A percentile compares a stretch with the other conserved stretches of the same genome.
Conservation (phyloP, 2,113 vertebrate genomes). For the Serinus canaria region DNA sequence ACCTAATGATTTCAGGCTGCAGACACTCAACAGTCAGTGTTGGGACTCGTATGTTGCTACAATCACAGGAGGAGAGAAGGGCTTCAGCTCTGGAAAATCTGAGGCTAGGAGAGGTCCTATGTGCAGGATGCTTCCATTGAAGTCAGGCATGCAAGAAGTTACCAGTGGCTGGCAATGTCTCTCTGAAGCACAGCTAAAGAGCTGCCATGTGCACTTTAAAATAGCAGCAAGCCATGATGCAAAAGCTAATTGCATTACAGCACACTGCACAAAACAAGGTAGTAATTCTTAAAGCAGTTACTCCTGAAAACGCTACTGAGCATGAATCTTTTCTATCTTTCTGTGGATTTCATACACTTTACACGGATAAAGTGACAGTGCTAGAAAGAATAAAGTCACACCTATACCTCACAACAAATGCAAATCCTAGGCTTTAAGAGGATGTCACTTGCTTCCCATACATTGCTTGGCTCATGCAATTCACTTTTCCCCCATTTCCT, state of each 20-base stretch:
- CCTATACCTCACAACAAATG: neutral
- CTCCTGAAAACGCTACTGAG: neutral
- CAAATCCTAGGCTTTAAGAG: neutral
- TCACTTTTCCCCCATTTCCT: neutral
- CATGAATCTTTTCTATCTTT: neutral
- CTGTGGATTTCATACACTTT: neutral
- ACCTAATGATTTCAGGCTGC: neutral
- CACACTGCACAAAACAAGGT: neutral
- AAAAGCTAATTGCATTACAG: neutral
- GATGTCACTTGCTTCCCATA: neutral
- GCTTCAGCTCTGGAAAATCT: neutral
- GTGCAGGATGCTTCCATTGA: neutral
- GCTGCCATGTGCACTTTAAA: neutral
- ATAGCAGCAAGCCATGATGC: neutral
- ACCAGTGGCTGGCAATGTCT: neutral
- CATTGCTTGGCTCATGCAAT: neutral
- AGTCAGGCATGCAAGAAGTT: neutral
- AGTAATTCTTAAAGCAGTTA: neutral
- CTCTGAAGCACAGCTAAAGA: neutral
- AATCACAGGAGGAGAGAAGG: neutral
- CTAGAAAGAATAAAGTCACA: neutral
- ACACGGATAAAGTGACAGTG: neutral
- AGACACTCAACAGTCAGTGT: neutral
- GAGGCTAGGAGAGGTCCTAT: neutral
- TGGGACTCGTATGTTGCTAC: neutral